phyloP scores from a whole-genome alignment of 1,140 invertebrate species.

The Babylonia areolata region DNA sequence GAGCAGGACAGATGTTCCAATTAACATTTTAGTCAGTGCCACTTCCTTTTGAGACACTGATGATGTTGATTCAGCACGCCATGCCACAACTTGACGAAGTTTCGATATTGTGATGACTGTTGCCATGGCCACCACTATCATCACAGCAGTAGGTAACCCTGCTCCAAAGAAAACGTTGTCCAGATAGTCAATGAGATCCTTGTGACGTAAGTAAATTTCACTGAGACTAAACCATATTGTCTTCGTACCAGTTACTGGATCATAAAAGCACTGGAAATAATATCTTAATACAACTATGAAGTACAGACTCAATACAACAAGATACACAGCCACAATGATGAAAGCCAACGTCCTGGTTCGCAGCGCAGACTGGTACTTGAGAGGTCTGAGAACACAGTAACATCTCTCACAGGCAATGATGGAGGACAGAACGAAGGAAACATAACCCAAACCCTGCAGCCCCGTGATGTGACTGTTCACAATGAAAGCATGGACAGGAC shows the following conservation, averaged over 20 bases:
- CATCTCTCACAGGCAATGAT: neutral
- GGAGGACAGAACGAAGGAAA: neutral
- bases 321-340: neutral
- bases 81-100: neutral
- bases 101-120: neutral
- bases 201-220: neutral
- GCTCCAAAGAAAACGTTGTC: neutral
- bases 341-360: neutral
- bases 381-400: neutral
- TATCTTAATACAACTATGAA: neutral
- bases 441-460: neutral
- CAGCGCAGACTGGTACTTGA: neutral
- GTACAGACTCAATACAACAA: neutral
- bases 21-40: conserved; percentile 7
- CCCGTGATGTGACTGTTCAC: neutral
- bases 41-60: neutral
- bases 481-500: neutral
- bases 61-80: neutral
- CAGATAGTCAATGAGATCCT: neutral
- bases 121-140: neutral
- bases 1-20: neutral
- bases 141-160: neutral
- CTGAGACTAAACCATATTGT: too few species aligned
- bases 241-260: too few species aligned
- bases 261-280: neutral